Base-by-base conservation (phyloP, 2,888 invertebrate species). In the Drosophila helvetica region DNA sequence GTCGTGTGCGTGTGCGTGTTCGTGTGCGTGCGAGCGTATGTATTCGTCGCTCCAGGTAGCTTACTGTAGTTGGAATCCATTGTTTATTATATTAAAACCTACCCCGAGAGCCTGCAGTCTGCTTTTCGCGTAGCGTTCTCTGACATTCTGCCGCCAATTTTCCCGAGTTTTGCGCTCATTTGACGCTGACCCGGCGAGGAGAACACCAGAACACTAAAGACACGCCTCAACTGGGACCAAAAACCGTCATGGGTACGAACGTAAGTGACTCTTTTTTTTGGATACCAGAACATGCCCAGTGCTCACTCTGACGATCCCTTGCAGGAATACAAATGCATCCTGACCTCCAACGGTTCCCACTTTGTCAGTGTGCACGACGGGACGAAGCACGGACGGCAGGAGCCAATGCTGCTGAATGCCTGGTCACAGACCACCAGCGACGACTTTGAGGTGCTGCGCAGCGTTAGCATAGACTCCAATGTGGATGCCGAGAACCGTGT, bases 401-500 rank as follows among this genome's bases (percentile, higher is more conserved):
- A 25, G 4, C 77, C 79, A 1, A 78, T 90, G 75, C 58, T 72
- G 61, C 61, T 90, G 3, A 80, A 78, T 15, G 78, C 89, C 9
- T 90, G 90, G 90, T 80, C 90, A 1, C 91, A 91, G 64, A 90
- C 90, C 1, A 73, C 75, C 0, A 55, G 59, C 30, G 80, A 82
- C 2, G 90, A 89, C 56, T 88, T 89, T 22, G 74, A 73, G 18
- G 10, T 89, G 43, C 15, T 82, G 33, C 70, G 59, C 45, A 64
- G 57, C 0, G 54, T 77, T n/a, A 25, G 52, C 0, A 60, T 66
- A 6, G 66, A 78, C 30, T 55, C 67, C 8, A 71, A 75, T 9
- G 7, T 76, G 30, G 73, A 79, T 25, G 68, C 75, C 3, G 75
- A 79, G 45, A 85, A 76, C 52, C 64, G 80, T 7, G 85, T 76